Percentiles rank a stretch among this genome's conserved stretches.
Evolutionary conservation across 2,888 invertebrate species (phyloP).

Genomic region (Tinea trinotella): DNA sequence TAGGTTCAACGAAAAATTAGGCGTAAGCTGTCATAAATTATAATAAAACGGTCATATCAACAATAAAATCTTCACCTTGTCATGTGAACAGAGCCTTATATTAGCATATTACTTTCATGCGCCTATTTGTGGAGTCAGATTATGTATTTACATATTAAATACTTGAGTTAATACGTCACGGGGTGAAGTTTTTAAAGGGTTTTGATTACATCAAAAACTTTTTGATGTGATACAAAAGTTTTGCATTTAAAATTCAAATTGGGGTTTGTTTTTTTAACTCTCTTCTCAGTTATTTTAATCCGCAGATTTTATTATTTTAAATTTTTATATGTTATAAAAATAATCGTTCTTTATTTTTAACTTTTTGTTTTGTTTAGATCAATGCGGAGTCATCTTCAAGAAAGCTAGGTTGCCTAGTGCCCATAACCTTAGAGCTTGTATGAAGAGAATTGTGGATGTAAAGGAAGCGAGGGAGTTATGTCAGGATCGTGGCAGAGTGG

Average conservation of each 20-base stretch:
- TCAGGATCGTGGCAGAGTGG: too few relatives aligned
- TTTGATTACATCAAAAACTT: slow-evolving; percentile 11
- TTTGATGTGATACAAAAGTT: slow-evolving; percentile 9
- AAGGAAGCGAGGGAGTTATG: too few relatives aligned
- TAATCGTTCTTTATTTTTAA: too few relatives aligned
- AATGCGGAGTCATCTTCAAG: too few relatives aligned
- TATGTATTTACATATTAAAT: slow-evolving; percentile 12
- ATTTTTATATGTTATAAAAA: too few relatives aligned
- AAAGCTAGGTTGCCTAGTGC: too few relatives aligned
- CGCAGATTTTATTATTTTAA: not conserved
- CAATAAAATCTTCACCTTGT: not conserved
- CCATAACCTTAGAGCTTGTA: too few relatives aligned
- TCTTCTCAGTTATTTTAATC: not conserved
- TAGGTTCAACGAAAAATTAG: too few relatives aligned
- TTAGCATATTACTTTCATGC: slow-evolving; percentile 1
- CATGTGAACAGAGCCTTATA: slow-evolving; percentile 1
- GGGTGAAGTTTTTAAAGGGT: not conserved
- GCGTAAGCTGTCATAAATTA: not conserved
- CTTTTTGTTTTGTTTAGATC: too few relatives aligned
- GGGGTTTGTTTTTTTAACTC: not conserved
- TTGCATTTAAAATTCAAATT: not conserved
- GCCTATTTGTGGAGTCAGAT: slow-evolving; percentile 6
- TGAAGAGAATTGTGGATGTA: too few relatives aligned
- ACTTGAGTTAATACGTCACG: slow-evolving; percentile 1
- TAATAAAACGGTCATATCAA: not conserved